A percentile compares a stretch with the other conserved stretches of the same genome.
Evolutionary conservation across 2,113 vertebrate species (phyloP).

Genomic region (Psilopsiagon aurifrons): DNA sequence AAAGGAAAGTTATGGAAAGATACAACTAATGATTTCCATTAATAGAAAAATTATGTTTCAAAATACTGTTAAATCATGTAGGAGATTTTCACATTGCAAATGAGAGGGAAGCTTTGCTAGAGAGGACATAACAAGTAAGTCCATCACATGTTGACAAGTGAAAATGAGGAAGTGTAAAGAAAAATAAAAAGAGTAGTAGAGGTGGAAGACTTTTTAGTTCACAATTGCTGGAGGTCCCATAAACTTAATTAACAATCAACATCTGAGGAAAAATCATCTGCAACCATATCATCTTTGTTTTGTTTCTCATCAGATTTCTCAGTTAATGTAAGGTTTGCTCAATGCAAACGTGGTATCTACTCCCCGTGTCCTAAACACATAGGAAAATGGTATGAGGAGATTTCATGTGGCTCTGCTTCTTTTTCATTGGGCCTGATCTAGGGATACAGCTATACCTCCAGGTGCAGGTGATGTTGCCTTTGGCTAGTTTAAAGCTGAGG

Average conservation of each 20-base stretch:
- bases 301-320: not conserved
- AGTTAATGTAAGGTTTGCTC: not conserved
- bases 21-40: slow-evolving; percentile 9
- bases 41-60: slow-evolving; percentile 39
- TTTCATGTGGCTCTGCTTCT: not conserved
- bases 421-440: not conserved
- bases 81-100: slow-evolving; percentile 58
- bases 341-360: not conserved
- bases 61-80: slow-evolving; percentile 31
- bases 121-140: slow-evolving; percentile 54
- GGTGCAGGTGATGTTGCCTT: not conserved
- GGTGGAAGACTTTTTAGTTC: slow-evolving; percentile 61
- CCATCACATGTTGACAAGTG: slow-evolving; percentile 69
- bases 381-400: not conserved
- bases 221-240: slow-evolving; percentile 36
- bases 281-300: slow-evolving; percentile 10
- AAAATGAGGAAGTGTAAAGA: slow-evolving; percentile 68
- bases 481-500: not conserved
- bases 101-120: slow-evolving; percentile 36
- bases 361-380: not conserved
- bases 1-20: not conserved
- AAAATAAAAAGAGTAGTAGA: slow-evolving; percentile 56
- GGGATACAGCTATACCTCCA: not conserved
- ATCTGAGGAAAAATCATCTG: slow-evolving; percentile 44
- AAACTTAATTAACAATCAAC: slow-evolving; percentile 65